phyloP scores from a whole-genome alignment of 1,140 invertebrate species.

The Drosophila sproati region DNA sequence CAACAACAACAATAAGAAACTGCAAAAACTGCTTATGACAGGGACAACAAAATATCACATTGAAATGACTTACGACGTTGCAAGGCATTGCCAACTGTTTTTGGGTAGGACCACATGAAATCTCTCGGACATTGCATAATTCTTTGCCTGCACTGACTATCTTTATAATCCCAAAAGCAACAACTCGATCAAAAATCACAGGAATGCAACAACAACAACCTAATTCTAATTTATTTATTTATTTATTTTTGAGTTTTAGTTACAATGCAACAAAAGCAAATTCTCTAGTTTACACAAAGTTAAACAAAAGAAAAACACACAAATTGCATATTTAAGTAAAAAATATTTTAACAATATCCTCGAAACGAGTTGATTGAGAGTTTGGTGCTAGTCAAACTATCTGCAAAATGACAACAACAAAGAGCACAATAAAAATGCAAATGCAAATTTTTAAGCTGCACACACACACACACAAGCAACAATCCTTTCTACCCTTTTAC shows the following conservation, averaged over 20 bases:
- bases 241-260: conserved; percentile 56
- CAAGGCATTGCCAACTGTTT: conserved; percentile 50
- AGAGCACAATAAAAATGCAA: conserved; percentile 38
- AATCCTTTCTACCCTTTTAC: neutral
- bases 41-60: conserved; percentile 35
- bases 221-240: conserved; percentile 72
- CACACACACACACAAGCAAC: conserved; percentile 26
- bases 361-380: conserved; percentile 67
- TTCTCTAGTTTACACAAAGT: conserved; percentile 29
- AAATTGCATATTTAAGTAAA: conserved; percentile 66
- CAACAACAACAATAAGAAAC: conserved; percentile 26
- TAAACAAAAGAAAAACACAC: conserved; percentile 28
- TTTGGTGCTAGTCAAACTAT: conserved; percentile 84
- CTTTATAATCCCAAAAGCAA: conserved; percentile 26
- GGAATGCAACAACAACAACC: conserved; percentile 24
- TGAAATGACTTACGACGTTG: conserved; percentile 47
- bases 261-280: conserved; percentile 13
- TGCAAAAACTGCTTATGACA: conserved; percentile 45
- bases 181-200: conserved; percentile 33
- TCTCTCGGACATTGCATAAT: conserved; percentile 65
- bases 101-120: conserved; percentile 58
- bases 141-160: conserved; percentile 77
- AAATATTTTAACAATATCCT: conserved; percentile 60
- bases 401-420: conserved; percentile 67
- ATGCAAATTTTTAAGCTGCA: conserved; percentile 49